Base-by-base conservation (phyloP, 2,797 vertebrate species). In the Megalops cyprinoides region DNA sequence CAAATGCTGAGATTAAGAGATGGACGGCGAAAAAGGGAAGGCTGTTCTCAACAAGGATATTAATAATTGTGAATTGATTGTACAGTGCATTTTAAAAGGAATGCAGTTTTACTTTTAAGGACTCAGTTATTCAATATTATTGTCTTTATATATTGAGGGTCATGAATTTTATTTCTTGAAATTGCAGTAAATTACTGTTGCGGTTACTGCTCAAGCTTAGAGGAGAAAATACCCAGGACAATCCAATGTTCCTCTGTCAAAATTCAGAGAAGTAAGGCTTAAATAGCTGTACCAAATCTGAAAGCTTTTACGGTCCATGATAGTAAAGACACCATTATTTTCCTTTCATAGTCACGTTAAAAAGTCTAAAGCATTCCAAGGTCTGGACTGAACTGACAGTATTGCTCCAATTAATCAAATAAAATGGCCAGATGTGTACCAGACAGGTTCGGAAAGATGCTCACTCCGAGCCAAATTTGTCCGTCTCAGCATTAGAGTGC, bases 341-440 rank as follows among this genome's bases (percentile, higher is more conserved):
- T 77, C 28, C 44, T 74, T 48, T 31, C 23, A 12, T 51, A 46
- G 76, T 4, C 37, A 56, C 46, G 67, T 12, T 37, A 78, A 73
- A 60, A 53, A 53, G 71, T 46, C 53, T 23, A 23, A 46, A 34
- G 37, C 53, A 55, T 77, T 65, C 74, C n/a, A 44, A 80, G 62
- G 51, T 20, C 58, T 76, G 44, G 31, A 71, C 42, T 49, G 37
- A 31, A 67, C 46, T 55, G 46, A 74, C 55, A 67, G 58, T 77
- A 77, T 51, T 42, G 53, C 42, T 74, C 78, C 46, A 74, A 78
- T 74, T 84, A 75, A 82, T 75, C 74, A 78, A 55, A 75, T 49
- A 37, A 49, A 76, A 80, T 58, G 58, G 67, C 51, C 76, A 82
- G 84, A 78, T 78, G 79, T 67, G 25, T 42, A 44, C 49, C 23